phyloP scores from a whole-genome alignment of 1,140 invertebrate species.

The Frieseomelitta varia region DNA sequence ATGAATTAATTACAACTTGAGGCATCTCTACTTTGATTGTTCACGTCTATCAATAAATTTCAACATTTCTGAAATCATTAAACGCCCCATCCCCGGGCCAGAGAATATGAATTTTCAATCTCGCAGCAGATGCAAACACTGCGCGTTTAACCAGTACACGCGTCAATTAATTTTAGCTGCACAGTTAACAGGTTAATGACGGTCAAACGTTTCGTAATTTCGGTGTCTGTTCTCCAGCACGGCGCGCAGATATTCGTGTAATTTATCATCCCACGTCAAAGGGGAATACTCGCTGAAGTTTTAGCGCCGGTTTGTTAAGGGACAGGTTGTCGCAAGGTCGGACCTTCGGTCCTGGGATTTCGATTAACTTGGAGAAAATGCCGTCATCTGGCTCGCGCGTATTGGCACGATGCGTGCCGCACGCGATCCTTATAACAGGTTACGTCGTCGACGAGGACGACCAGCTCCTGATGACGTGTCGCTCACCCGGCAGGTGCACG shows the following conservation, averaged over 20 bases:
- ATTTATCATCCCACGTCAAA: not conserved
- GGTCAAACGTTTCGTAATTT: not conserved
- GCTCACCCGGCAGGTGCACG: constrained; percentile 67
- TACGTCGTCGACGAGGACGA: constrained; percentile 25
- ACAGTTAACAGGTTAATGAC: too few relatives aligned
- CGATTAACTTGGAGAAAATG: not conserved
- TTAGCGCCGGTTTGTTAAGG: not conserved
- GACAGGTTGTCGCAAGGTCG: not conserved
- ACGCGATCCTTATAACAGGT: constrained; percentile 33
- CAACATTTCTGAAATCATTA: too few relatives aligned
- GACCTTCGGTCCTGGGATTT: not conserved
- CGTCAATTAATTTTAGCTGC: too few relatives aligned
- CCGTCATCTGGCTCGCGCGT: not conserved
- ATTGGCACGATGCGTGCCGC: not conserved
- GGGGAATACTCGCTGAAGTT: not conserved
- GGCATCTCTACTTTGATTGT: too few relatives aligned
- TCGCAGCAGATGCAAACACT: too few relatives aligned
- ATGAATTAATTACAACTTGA: too few relatives aligned
- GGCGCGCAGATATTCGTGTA: not conserved
- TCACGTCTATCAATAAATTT: too few relatives aligned
- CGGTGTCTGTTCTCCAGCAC: not conserved
- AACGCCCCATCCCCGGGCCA: too few relatives aligned
- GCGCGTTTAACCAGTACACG: too few relatives aligned
- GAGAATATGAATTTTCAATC: too few relatives aligned
- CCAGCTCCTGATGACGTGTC: constrained; percentile 45